Evolutionary conservation across 2,113 vertebrate species (phyloP), one percentile per base, ranked within the genome.

Genomic region (Aepyceros melampus): DNA sequence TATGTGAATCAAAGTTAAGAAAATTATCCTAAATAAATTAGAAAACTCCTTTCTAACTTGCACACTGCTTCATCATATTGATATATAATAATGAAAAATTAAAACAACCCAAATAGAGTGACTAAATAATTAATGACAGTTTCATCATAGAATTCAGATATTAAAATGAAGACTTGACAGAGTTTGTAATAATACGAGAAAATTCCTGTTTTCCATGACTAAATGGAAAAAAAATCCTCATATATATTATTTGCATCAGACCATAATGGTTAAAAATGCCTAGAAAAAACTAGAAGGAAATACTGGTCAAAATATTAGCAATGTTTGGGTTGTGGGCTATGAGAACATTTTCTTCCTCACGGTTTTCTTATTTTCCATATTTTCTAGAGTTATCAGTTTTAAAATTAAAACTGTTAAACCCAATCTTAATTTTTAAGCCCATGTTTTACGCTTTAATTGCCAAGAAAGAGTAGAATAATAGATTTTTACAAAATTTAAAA

Each of bases 151-250:
- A 92, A 96, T 89, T 62, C 40, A 97, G 56, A 79, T 93, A 74
- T 86, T 88, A 96, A 93, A 97, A 95, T 88, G 79, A 87, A 87
- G n/a, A 83, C 64, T 91, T 96, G 6, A 83, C 33, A 93, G 49
- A 91, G 27, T 71, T 78, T 96, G 29, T 62, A 94, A 67, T 51
- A 95, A 97, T 86, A 78, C 33, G 49, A 95, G 83, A 94, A 94
- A 95, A 96, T 89, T 94, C 40, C n/a, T 84, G 36, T 51, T 97
- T 81, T 91, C 85, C 43, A 91, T 31, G 23, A 14, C 84, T 97
- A 86, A 88, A 49, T 89, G 56, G 83, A 95, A 93, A 94, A 94
- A 67, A 71, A 89, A 76, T 2, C 45, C 43, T 82, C 27, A 89
- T 51, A 86, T n/a, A 67, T 90, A 87, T 82, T 94, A 85, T 88